Evolutionary conservation across 2,888 invertebrate genomes (phyloP).

Genomic region (Tineola bisselliella): DNA sequence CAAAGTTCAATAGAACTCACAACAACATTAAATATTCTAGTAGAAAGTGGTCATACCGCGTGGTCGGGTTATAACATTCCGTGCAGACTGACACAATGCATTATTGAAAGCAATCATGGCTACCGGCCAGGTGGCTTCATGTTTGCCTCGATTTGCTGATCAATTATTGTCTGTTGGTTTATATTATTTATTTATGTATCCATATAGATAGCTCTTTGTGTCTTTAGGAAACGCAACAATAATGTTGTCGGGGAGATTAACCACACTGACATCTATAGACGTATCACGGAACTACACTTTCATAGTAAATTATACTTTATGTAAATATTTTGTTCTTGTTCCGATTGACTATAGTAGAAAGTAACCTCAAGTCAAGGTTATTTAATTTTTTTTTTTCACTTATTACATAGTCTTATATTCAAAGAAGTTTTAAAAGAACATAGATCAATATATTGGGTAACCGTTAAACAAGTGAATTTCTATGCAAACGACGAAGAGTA

Average conservation of each 20-base stretch:
- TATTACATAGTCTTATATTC: no score
- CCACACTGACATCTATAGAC: no score
- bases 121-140: constrained; percentile 37
- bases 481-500: constrained; percentile 10
- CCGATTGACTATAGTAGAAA: no score
- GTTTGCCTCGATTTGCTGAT: constrained; percentile 51
- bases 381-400: no score
- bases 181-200: not conserved
- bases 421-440: no score
- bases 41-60: constrained; percentile 16
- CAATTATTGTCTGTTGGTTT: constrained; percentile 39
- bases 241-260: not conserved
- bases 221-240: not conserved
- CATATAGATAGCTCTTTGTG: not conserved
- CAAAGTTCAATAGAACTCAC: not conserved
- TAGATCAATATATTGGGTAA: not conserved
- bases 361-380: no score
- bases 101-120: constrained; percentile 53
- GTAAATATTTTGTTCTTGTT: not conserved
- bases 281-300: not conserved
- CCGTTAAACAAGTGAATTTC: constrained; percentile 6
- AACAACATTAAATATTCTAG: not conserved
- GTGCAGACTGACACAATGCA: constrained; percentile 42
- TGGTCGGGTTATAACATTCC: constrained; percentile 33
- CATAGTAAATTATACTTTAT: not conserved